Base-by-base conservation (phyloP, 2,888 invertebrate species). In the Hetaerina titia region DNA sequence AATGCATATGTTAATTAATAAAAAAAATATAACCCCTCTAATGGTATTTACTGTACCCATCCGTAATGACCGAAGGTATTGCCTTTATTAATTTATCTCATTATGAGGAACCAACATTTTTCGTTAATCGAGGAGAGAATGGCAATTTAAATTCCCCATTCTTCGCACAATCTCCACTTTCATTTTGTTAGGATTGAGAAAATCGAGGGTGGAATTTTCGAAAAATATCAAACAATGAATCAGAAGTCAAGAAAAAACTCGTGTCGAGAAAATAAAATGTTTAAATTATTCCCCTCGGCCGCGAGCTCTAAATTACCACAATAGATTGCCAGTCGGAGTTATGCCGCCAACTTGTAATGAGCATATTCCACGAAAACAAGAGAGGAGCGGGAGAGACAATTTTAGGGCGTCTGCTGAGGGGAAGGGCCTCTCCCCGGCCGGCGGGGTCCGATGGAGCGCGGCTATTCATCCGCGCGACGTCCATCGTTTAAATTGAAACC, bases 401-500 rank as follows among this genome's bases (percentile, higher is more conserved):
- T 81, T 81, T 4, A 81, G 31, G 74, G 81, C 31, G 13, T 1
- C 31, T 15, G 45, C 45, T 45, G 45, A 2, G 81, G 22, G 25
- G 31, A 81, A 31, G n/a, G 22, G 22, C 31, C 81, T 7, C n/a
- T 22, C 89, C n/a, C 56, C 57, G 57, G 9, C 69, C n/a, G 89
- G 57, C n/a, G 56, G n/a, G 15, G 22, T 45, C 92, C 25, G 81
- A 31, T 69, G 25, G 22, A 69, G 31, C 25, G 25, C 31, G 60
- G 69, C 69, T 56, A 92, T 92, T 92, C 92, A 74, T n/a, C 57
- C 9, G 31, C 9, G 31, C 22, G 64, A 9, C 22, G 57, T n/a
- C 92, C 57, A 56, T 92, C 74, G 92, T n/a, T 92, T 69, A 92
- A 74, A 92, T 92, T 92, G 74, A 56, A 69, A 57, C 57, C 74